phyloP scores from a whole-genome alignment of 2,113 vertebrate genomes.

The Polypterus senegalus region DNA sequence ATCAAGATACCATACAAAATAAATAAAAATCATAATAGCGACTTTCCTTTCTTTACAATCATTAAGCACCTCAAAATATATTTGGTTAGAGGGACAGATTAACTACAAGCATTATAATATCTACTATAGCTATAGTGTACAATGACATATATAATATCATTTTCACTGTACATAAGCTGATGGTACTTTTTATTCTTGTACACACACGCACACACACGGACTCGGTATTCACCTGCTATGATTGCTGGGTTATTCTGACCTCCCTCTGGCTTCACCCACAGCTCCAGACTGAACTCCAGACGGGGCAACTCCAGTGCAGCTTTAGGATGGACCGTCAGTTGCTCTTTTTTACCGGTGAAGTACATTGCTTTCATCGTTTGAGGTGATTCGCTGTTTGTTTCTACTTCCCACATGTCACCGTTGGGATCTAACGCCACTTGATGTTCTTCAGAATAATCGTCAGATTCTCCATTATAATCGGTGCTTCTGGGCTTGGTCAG shows the following conservation, averaged over 20 bases:
- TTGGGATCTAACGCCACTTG: constrained; percentile 18
- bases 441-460: constrained; percentile 37
- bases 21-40: too few species aligned
- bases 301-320: constrained; percentile 55
- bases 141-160: too few species aligned
- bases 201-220: too few species aligned
- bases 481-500: constrained; percentile 1
- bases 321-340: constrained; percentile 55
- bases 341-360: constrained; percentile 66
- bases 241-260: constrained; percentile 80
- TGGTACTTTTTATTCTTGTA: too few species aligned
- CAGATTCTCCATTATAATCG: constrained; percentile 7
- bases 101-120: too few species aligned
- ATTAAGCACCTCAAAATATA: too few species aligned
- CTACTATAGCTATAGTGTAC: too few species aligned
- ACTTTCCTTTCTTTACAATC: too few species aligned
- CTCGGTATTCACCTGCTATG: constrained; percentile 65
- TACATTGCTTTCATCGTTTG: constrained; percentile 59
- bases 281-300: constrained; percentile 70
- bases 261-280: constrained; percentile 83
- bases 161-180: too few species aligned
- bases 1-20: too few species aligned
- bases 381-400: constrained; percentile 26
- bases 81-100: too few species aligned
- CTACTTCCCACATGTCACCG: constrained; percentile 27